Conservation (phyloP, 2,888 invertebrate genomes). For the Phengaris alcon region DNA sequence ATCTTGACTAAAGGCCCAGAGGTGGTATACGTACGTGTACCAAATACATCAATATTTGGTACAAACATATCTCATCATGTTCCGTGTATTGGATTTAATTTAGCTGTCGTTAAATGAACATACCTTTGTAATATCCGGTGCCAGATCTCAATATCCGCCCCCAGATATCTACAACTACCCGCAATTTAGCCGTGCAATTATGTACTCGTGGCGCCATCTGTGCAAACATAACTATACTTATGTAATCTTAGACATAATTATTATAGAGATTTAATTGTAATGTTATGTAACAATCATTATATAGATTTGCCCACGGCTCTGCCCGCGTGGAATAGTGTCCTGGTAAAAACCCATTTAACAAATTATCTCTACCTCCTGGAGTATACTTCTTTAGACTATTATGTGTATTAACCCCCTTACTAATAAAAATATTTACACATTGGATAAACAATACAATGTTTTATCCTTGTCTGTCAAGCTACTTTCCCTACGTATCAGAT, state of each 20-base stretch:
- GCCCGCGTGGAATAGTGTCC: too few relatives aligned
- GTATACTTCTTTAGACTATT: too few relatives aligned
- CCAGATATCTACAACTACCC: constrained; percentile 40
- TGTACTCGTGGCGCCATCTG: constrained; percentile 17
- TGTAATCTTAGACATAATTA: not conserved
- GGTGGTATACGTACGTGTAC: too few relatives aligned
- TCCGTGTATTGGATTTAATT: constrained; percentile 18
- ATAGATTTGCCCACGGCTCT: too few relatives aligned
- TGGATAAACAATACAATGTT: too few relatives aligned
- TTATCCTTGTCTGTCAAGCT: too few relatives aligned
- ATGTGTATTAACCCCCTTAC: too few relatives aligned
- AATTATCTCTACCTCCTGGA: too few relatives aligned
- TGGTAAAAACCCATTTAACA: too few relatives aligned
- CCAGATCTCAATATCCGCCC: constrained; percentile 60
- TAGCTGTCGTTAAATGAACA: constrained; percentile 31
- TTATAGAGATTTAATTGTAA: not conserved
- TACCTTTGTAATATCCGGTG: constrained; percentile 57
- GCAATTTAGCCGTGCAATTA: constrained; percentile 31
- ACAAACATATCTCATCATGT: not conserved
- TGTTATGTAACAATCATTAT: not conserved
- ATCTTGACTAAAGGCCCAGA: too few relatives aligned
- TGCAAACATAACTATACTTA: not conserved
- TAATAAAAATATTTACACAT: too few relatives aligned
- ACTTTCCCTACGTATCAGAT: too few relatives aligned
- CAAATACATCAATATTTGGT: not conserved